Conservation (phyloP, 2,888 invertebrate species). For the Rhimphoctona megacephalus region DNA sequence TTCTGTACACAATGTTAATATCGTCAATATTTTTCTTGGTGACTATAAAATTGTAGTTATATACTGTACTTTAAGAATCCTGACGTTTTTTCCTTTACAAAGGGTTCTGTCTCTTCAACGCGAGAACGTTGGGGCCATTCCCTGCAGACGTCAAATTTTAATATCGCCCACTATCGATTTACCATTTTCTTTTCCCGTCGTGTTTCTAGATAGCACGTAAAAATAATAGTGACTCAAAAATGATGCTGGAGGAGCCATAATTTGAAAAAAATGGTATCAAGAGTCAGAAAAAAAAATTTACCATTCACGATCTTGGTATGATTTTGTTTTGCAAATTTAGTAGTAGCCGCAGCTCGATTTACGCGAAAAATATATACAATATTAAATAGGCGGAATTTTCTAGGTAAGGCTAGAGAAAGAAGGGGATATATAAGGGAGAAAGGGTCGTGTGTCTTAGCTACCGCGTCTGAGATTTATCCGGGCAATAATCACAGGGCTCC, state of each 20-base stretch:
- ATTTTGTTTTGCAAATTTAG: slow-evolving; percentile 10
- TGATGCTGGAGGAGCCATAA: not conserved
- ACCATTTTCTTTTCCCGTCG: too few species aligned
- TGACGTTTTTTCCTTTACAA: too few species aligned
- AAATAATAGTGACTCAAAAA: not conserved
- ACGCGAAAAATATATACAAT: slow-evolving; percentile 44
- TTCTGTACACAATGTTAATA: not conserved
- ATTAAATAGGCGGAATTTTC: slow-evolving; percentile 15
- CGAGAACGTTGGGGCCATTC: too few species aligned
- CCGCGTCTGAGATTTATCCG: slow-evolving; percentile 80
- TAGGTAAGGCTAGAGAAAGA: slow-evolving; percentile 34
- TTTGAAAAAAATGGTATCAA: slow-evolving; percentile 2
- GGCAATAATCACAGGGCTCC: slow-evolving; percentile 78
- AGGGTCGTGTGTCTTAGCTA: slow-evolving; percentile 72
- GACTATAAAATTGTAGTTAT: not conserved
- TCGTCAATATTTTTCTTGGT: not conserved
- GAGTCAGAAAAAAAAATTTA: not conserved
- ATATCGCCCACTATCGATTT: too few species aligned
- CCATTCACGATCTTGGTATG: not conserved
- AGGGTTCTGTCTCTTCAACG: too few species aligned
- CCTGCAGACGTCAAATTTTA: too few species aligned
- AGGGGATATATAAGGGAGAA: slow-evolving; percentile 27
- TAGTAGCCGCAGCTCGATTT: slow-evolving; percentile 54
- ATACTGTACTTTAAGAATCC: not conserved
- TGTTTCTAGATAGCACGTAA: too few species aligned